phyloP scores from a whole-genome alignment of 2,888 invertebrate genomes.

The Cosmia pyralina region DNA sequence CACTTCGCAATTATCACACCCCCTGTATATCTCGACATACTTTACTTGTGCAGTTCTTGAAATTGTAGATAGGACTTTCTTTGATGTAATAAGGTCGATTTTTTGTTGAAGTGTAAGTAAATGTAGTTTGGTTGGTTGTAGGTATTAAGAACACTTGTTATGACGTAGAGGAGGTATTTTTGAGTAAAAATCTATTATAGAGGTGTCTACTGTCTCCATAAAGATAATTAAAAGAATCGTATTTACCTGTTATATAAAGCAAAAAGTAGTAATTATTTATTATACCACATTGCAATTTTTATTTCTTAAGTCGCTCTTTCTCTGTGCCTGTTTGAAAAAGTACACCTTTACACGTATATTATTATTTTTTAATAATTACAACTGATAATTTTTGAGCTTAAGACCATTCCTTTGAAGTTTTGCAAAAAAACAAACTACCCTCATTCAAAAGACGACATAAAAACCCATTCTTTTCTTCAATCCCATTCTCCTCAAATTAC shows the following conservation, averaged over 20 bases:
- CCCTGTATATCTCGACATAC: conserved; percentile 80
- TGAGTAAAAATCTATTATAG: conserved; percentile 51
- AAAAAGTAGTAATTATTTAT: conserved; percentile 7
- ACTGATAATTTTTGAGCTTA: background rate
- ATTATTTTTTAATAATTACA: background rate
- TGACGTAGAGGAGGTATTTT: conserved; percentile 59
- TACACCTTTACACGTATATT: background rate
- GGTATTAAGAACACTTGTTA: conserved; percentile 74
- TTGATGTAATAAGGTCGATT: conserved; percentile 49
- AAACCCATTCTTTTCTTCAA: conserved; percentile 24
- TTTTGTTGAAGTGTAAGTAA: conserved; percentile 8
- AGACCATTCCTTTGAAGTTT: conserved; percentile 1
- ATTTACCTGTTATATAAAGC: conserved; percentile 4
- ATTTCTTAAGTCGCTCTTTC: background rate
- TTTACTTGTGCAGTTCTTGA: conserved; percentile 61
- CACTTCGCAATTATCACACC: conserved; percentile 88
- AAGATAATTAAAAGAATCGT: conserved; percentile 47
- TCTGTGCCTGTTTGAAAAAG: background rate
- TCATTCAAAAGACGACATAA: conserved; percentile 4
- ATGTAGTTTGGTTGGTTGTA: conserved; percentile 53
- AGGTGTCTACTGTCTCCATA: conserved; percentile 10
- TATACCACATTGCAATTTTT: background rate
- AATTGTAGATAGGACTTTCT: conserved; percentile 45
- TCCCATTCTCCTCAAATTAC: conserved; percentile 46
- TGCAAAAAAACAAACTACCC: conserved; percentile 26